Base-by-base conservation (phyloP, 2,113 vertebrate species). In the Scatophagus argus region DNA sequence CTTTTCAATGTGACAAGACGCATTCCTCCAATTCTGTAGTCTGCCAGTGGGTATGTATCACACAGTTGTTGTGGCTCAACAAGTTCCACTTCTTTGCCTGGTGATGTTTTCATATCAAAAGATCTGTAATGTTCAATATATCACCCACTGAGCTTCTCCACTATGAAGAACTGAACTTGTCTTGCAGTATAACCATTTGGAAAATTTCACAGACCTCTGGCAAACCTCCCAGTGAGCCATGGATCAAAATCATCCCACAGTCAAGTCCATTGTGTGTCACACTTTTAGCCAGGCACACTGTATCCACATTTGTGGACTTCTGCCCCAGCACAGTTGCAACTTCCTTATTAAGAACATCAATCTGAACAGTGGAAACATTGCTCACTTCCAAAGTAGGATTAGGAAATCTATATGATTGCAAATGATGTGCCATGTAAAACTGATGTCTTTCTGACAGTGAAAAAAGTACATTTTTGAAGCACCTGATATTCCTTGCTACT, bases 141-240 rank as follows among this genome's bases (percentile, higher is more conserved):
- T 72, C 82, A 84, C 29, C 54, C 80, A 71, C 43, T 34, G 2
- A 86, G 66, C 59, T 62, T 80, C 10, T 44, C 80, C 14, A 83
- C 75, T 27, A 85, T 64, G 12, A 82, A 87, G 6, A 82, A n/a
- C n/a, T 21, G 17, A 73, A 1, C 2, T 83, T 77, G 21, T 85
- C 59, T 25, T 71, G 61, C 25, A 79, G 60, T 38, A 79, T 70
- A 36, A 81, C 47, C 49, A 83, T 89, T 38, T 87, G 82, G 34
- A 85, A 69, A 19, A 86, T 89, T 81, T 89, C 73, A 62, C 41
- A 5, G 44, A 89, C 87, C 47, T 86, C 75, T 79, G 78, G 79
- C 31, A 79, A 54, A 64, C 81, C 77, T 81, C 72, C 77, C 39
- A 79, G 14, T 69, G 82, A 82, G 61, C 83, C 68, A 17, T 77